A percentile compares a stretch with the other conserved stretches of the same genome.
Evolutionary conservation across 2,113 vertebrate species (phyloP).

Genomic region (Oryctolagus cuniculus): DNA sequence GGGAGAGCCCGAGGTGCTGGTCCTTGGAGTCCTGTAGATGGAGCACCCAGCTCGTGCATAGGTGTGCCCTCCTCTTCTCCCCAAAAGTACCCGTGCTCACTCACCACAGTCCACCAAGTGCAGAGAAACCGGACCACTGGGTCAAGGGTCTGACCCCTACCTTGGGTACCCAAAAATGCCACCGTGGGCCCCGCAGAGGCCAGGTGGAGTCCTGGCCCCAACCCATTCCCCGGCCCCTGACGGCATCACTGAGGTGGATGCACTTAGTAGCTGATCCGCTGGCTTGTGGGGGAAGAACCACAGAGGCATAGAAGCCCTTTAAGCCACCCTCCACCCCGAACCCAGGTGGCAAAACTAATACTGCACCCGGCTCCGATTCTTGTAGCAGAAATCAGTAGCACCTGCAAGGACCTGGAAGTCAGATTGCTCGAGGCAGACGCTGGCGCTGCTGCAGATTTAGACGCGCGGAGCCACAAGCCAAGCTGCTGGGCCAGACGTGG

Average conservation of each 20-base stretch:
- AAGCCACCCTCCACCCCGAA: neutral
- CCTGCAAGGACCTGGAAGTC: neutral
- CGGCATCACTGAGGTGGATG: neutral
- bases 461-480: neutral
- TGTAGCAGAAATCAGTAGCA: neutral
- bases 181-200: neutral
- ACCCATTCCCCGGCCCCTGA: neutral
- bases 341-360: conserved; percentile 24
- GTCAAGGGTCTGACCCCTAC: neutral
- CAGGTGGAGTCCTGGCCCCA: neutral
- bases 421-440: neutral
- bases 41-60: neutral
- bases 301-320: neutral
- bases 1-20: neutral
- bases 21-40: neutral
- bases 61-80: neutral
- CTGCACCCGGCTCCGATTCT: neutral
- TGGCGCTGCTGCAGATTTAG: neutral
- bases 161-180: neutral
- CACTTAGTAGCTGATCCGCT: neutral
- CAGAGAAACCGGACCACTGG: neutral
- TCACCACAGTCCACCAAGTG: neutral
- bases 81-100: neutral
- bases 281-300: neutral
- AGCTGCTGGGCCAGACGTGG: neutral